These are phyloP conservation scores for Ditula angustiorana DNA, from an alignment of 2,888 invertebrate species.

Conservation along the genomic window DNA sequence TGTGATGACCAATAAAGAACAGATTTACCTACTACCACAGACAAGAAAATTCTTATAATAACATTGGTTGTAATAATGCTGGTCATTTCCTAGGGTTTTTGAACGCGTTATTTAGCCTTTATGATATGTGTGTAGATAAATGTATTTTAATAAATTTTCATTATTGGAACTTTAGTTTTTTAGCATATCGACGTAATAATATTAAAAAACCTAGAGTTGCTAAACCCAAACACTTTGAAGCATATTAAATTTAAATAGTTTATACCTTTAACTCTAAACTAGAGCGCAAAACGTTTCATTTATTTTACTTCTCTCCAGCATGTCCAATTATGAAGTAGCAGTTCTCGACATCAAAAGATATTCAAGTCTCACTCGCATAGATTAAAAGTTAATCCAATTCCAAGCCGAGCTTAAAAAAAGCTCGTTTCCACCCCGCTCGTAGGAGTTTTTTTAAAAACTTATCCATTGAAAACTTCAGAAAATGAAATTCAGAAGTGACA, in stretches of 20 bases:
- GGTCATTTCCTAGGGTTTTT: too few relatives aligned
- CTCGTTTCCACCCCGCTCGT: constrained; percentile 3
- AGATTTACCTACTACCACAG: too few relatives aligned
- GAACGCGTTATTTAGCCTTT: too few relatives aligned
- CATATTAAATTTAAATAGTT: neutral
- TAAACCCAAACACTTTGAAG: too few relatives aligned
- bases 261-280: neutral
- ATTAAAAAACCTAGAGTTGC: too few relatives aligned
- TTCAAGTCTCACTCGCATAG: constrained; percentile 26
- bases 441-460: constrained; percentile 12
- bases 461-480: constrained; percentile 13
- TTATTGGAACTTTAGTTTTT: too few relatives aligned
- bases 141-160: too few relatives aligned
- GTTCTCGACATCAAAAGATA: constrained; percentile 35
- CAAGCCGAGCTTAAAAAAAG: constrained; percentile 18
- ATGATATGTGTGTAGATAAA: too few relatives aligned
- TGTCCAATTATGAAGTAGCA: constrained; percentile 29
- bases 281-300: constrained; percentile 6
- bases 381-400: constrained; percentile 37
- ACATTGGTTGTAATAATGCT: too few relatives aligned
- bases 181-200: too few relatives aligned
- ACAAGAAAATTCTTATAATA: too few relatives aligned
- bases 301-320: constrained; percentile 11
- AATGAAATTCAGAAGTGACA: constrained; percentile 17
- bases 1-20: too few relatives aligned